Conservation (phyloP, 1,140 invertebrate genomes). For the Paralvinella palmiformis region DNA sequence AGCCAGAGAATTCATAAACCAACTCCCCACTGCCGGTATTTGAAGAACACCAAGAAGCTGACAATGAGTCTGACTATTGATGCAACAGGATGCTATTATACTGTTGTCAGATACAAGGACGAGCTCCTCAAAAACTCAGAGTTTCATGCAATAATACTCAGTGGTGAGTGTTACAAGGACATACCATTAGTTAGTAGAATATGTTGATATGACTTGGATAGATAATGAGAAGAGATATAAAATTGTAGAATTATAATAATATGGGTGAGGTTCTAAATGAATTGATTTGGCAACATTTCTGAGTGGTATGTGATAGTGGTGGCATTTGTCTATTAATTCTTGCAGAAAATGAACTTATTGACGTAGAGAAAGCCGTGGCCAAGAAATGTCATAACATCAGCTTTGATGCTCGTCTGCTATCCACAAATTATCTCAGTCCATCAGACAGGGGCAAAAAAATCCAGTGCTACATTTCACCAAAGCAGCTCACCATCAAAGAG, state of each 20-base stretch:
- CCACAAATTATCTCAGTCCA: slow-evolving; percentile 63
- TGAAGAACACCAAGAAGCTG: slow-evolving; percentile 57
- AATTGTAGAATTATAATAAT: too few relatives aligned
- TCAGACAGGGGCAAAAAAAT: slow-evolving; percentile 75
- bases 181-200: too few relatives aligned
- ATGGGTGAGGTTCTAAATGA: too few relatives aligned
- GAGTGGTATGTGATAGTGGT: too few relatives aligned
- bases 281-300: neutral
- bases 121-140: slow-evolving; percentile 75
- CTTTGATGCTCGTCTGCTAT: slow-evolving; percentile 76
- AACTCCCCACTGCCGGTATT: slow-evolving; percentile 57
- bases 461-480: slow-evolving; percentile 65
- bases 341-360: slow-evolving; percentile 69
- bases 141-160: slow-evolving; percentile 83
- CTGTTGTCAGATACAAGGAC: slow-evolving; percentile 67
- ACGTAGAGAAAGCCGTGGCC: slow-evolving; percentile 79
- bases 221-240: too few relatives aligned
- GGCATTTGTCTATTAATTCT: slow-evolving; percentile 29
- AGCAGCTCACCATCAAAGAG: slow-evolving; percentile 83
- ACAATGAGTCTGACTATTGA: slow-evolving; percentile 59
- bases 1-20: slow-evolving; percentile 48
- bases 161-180: slow-evolving; percentile 57
- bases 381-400: slow-evolving; percentile 76
- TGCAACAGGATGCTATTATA: slow-evolving; percentile 67
- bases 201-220: too few relatives aligned